Evolutionary conservation across 2,113 vertebrate species (phyloP), one percentile per base, ranked within the genome.

Genomic region (Tor tambroides): DNA sequence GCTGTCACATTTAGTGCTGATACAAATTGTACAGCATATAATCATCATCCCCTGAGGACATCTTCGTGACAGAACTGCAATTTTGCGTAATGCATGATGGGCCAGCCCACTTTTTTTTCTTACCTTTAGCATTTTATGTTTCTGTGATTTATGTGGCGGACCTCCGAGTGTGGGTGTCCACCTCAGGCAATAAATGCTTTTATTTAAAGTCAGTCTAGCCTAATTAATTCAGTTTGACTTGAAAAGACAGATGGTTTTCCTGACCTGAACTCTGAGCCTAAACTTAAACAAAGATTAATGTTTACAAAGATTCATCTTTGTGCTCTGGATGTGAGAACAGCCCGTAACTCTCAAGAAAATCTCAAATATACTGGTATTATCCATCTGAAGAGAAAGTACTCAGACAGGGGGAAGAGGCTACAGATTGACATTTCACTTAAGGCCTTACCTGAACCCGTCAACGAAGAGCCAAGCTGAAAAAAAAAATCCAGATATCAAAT

Each of bases 351-450:
- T 14, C 5, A 46, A 51, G 46, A 17, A 41, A 84, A n/a, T 28
- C 32, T 72, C 12, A 56, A 74, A 84, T 38, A 71, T 14, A 10
- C 17, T 8, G 19, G 21, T 35, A 17, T 35, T 84, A 49, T 74
- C 21, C 35, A 69, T 38, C 28, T 83, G 65, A 83, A 19, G 46
- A 32, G 46, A 63, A 59, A 63, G 54, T 43, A 54, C 61, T 46
- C 76, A 35, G 85, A 46, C 46, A 17, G 10, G 76, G 49, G 15
- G 23, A 72, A 56, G 51, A 80, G 75, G 43, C 49, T 80, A 80
- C 51, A 35, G 80, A 56, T 65, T 86, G 72, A 69, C 85, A 74
- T 86, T 84, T 86, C 51, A 67, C 17, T 78, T 38, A 72, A 79
- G 63, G 49, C 74, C 26, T 78, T 43, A 78, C 56, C 84, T 46